Percentiles rank a stretch among this genome's conserved stretches.
phyloP scores from a whole-genome alignment of 1,140 invertebrate species.

The Trypoxylus dichotomus region DNA sequence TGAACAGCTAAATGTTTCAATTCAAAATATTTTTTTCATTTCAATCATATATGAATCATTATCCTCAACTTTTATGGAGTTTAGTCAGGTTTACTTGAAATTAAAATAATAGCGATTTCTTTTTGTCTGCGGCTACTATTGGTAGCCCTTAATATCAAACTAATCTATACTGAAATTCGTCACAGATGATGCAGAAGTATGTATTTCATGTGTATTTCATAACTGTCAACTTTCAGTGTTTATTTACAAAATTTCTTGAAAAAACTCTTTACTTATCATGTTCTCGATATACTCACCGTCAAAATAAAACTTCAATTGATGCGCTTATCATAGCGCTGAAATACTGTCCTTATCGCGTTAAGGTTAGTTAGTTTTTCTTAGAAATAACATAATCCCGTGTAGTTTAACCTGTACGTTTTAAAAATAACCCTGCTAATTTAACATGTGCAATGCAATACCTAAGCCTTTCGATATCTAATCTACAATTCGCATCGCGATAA shows the following conservation, averaged over 20 bases:
- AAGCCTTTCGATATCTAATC: not conserved
- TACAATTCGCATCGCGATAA: not conserved
- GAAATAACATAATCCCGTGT: no score
- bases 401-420: conserved; percentile 1
- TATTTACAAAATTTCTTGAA: not conserved
- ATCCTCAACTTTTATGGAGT: no score
- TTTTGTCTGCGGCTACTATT: not conserved
- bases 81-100: no score
- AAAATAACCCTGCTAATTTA: not conserved
- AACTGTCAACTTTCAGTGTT: conserved; percentile 5
- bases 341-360: not conserved
- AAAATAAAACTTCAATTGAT: not conserved
- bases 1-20: no score
- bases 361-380: not conserved
- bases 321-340: not conserved
- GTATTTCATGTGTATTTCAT: not conserved
- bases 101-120: no score
- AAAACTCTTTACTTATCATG: not conserved
- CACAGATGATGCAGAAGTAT: no score
- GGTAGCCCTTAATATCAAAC: not conserved
- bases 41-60: no score
- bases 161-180: no score
- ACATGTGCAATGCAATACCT: not conserved
- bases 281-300: not conserved
- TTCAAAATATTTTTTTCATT: no score